A percentile compares a stretch with the other conserved stretches of the same genome.
phyloP scores from a whole-genome alignment of 1,140 invertebrate genomes.

The Harpegnathos saltator region DNA sequence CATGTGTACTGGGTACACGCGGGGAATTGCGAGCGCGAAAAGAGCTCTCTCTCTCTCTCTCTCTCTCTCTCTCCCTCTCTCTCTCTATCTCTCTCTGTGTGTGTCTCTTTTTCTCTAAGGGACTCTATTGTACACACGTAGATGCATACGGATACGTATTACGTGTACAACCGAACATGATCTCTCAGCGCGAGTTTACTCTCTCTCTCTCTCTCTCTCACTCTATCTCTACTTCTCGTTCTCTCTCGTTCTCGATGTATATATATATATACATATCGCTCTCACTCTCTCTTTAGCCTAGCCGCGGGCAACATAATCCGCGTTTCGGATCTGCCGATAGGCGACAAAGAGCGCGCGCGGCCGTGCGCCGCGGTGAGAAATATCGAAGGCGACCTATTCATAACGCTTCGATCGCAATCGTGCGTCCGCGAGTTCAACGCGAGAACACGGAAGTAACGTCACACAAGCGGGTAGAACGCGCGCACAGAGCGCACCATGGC shows the following conservation, averaged over 20 bases:
- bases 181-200: conserved; percentile 68
- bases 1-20: conserved; percentile 23
- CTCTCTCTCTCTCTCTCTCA: not conserved
- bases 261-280: no score
- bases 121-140: conserved; percentile 60
- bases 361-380: conserved; percentile 32
- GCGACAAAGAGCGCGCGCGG: conserved; percentile 58
- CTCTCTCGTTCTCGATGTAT: no score
- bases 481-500: not conserved
- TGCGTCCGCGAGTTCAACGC: conserved; percentile 7
- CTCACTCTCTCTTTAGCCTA: no score
- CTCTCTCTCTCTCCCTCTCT: conserved; percentile 31
- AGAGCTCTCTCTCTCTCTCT: conserved; percentile 32
- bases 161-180: conserved; percentile 65
- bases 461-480: conserved; percentile 11
- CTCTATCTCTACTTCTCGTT: no score
- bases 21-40: not conserved
- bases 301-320: conserved; percentile 68
- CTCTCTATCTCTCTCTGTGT: conserved; percentile 18
- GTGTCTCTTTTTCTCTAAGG: conserved; percentile 32
- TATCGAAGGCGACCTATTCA: conserved; percentile 47
- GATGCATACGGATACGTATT: conserved; percentile 53
- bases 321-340: conserved; percentile 69
- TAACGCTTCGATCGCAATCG: conserved; percentile 67
- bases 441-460: conserved; percentile 59